Percentiles rank a stretch among this genome's conserved stretches.
Conservation (phyloP, 2,797 vertebrate genomes). For the Urosaurus nigricauda region DNA sequence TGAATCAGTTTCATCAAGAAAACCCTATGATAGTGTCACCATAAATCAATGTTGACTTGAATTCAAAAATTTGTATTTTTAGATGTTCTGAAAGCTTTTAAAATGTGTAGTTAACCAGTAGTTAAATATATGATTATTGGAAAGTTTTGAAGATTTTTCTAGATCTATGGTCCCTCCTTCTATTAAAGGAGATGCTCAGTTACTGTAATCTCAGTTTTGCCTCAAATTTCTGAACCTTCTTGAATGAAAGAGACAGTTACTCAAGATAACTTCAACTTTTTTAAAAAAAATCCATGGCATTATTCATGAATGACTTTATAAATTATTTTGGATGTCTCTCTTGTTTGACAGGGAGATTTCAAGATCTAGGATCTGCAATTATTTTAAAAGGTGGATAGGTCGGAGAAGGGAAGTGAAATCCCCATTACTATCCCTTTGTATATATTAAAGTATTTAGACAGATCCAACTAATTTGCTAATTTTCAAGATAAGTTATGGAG, state of each 20-base stretch:
- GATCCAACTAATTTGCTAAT: constrained; percentile 2
- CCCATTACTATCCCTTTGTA: background rate
- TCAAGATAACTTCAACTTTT: background rate
- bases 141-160: constrained; percentile 9
- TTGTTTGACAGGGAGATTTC: background rate
- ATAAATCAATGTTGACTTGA: no score
- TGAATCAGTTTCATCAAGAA: no score
- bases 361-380: background rate
- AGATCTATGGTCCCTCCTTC: no score
- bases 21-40: no score
- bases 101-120: background rate
- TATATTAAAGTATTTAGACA: background rate
- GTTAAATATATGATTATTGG: background rate
- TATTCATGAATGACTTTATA: background rate
- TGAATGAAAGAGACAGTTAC: background rate
- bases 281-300: background rate
- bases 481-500: no score
- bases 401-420: no score
- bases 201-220: background rate
- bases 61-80: background rate
- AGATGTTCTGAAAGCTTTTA: background rate
- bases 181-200: background rate
- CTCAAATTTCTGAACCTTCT: background rate
- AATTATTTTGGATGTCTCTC: background rate
- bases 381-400: background rate